Conservation (phyloP, 2,888 invertebrate species). For the Callosobruchus maculatus region DNA sequence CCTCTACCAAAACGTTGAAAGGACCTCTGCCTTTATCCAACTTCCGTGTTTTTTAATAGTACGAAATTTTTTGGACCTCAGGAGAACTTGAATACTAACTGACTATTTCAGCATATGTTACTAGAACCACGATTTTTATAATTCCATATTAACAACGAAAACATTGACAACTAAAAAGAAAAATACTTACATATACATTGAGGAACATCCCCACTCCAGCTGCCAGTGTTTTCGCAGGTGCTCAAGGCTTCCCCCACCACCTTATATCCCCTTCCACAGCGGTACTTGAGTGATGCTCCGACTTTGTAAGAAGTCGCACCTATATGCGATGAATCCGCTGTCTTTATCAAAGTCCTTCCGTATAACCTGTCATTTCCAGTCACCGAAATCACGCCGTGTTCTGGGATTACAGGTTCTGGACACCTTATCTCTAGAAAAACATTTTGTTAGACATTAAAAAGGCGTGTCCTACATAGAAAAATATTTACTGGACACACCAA, state of each 20-base stretch:
- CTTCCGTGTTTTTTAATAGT: too few relatives aligned
- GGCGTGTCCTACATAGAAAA: too few relatives aligned
- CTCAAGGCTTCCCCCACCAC: slow-evolving; percentile 80
- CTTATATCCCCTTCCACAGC: slow-evolving; percentile 87
- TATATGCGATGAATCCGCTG: slow-evolving; percentile 62
- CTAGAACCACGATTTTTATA: too few relatives aligned
- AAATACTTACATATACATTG: slow-evolving; percentile 74
- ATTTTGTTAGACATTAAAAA: too few relatives aligned
- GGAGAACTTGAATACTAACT: too few relatives aligned
- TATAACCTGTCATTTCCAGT: slow-evolving; percentile 90
- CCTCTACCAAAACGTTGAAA: too few relatives aligned
- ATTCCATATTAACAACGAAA: too few relatives aligned
- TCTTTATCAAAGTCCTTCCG: slow-evolving; percentile 76
- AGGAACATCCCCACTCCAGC: slow-evolving; percentile 81
- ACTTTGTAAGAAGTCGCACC: slow-evolving; percentile 78
- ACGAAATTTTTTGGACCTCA: too few relatives aligned
- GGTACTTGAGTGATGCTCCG: slow-evolving; percentile 80
- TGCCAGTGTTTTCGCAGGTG: slow-evolving; percentile 80
- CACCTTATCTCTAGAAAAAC: slow-evolving; percentile 75
- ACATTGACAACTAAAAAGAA: neutral
- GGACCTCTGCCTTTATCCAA: too few relatives aligned
- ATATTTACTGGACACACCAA: too few relatives aligned
- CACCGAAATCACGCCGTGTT: slow-evolving; percentile 82
- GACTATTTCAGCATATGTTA: too few relatives aligned
- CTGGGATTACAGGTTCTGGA: slow-evolving; percentile 75